Evolutionary conservation across 2,888 invertebrate species (phyloP), one percentile per base, ranked within the genome.

Genomic region (Deilephila elpenor): DNA sequence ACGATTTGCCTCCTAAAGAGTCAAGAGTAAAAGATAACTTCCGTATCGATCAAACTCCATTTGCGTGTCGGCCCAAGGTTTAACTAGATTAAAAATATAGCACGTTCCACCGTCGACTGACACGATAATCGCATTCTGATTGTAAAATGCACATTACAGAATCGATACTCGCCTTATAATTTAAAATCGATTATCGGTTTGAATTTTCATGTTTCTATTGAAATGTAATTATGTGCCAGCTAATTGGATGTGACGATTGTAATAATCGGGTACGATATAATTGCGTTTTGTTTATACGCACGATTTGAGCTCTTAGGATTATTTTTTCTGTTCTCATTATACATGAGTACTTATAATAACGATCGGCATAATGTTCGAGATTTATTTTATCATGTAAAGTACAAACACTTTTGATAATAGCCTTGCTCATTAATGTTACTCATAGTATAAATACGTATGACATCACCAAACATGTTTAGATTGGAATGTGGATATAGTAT

Each of bases 11-110:
- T 62, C n/a, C 14, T 5, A 25, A 44, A 14, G 20, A 44, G 17
- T 67, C 83, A 17, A 34, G 62, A 34, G 59, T 34, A 72, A 25
- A 32, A 34, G 34, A 61, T 51, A 37, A 74, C 59, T 11, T 37
- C 34, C 59, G 37, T 90, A 93, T 92, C 83, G 92, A 93, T 82
- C 89, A 89, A 91, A 91, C 89, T 82, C 79, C 80, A 82, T 81
- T 92, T 79, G 89, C 92, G 92, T 92, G 92, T 78, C 76, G 56
- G 53, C 74, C 75, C 79, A 77, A 78, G 77, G 78, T 82, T 84
- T 84, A 87, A 86, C 86, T 78, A 81, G 85, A 89, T 88, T 87
- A 87, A 86, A 84, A 83, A 83, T 79, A 84, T 84, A 83, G 83
- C 84, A 79, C 77, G 80, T 67, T 78, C 79, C 75, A 82, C 79